Evolutionary conservation across 2,113 vertebrate species (phyloP).

Genomic region (Furnarius figulus): DNA sequence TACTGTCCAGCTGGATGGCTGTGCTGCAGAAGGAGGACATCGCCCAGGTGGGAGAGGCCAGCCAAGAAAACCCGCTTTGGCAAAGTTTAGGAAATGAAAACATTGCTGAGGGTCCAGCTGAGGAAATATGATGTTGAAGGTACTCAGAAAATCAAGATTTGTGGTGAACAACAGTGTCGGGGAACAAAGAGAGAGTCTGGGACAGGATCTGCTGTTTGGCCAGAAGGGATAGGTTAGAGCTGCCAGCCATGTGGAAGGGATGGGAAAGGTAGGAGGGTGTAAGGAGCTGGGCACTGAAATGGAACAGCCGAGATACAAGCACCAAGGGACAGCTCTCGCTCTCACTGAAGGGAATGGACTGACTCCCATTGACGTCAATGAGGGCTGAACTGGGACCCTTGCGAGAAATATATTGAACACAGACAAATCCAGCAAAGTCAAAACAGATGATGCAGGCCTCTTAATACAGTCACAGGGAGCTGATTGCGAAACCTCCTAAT

Average conservation of each 20-base stretch:
- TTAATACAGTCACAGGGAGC: constrained; percentile 50
- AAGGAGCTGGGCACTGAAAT: not conserved
- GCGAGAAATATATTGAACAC: constrained; percentile 65
- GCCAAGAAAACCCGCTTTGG: not conserved
- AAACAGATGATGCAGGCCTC: constrained; percentile 66
- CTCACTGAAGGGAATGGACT: constrained; percentile 51
- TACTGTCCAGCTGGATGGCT: not conserved
- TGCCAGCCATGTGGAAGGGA: not conserved
- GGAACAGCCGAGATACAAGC: not conserved
- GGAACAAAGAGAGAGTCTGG: not conserved
- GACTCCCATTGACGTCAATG: constrained; percentile 70
- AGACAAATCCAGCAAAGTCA: constrained; percentile 66
- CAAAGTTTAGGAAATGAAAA: not conserved
- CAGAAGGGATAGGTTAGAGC: not conserved
- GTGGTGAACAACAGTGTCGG: not conserved
- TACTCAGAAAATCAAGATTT: not conserved
- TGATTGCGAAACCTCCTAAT: constrained; percentile 50
- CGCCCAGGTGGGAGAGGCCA: not conserved
- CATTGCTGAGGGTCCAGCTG: not conserved
- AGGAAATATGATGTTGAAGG: not conserved
- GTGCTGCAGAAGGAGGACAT: not conserved
- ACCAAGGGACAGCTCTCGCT: constrained; percentile 25
- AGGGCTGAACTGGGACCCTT: constrained; percentile 65
- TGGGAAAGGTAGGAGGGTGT: constrained; percentile 27
- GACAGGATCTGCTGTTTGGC: not conserved